Evolutionary conservation across 1,140 invertebrate species (phyloP), one percentile per base, ranked within the genome.

Genomic region (Sminthurinus signatus): DNA sequence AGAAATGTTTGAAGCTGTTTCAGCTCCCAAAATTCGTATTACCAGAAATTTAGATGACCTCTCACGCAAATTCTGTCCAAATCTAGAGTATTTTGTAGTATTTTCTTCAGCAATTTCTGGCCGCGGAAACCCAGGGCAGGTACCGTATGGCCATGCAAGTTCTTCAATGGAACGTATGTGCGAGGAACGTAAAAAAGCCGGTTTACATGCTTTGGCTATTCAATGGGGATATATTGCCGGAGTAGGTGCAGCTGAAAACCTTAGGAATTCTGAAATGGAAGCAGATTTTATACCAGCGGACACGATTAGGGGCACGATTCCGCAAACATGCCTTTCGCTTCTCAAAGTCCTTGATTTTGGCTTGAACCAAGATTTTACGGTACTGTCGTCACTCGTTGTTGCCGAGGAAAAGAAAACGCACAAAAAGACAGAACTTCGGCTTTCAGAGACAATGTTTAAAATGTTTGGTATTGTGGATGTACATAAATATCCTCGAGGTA

Each of bases 171-270:
- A 88, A 75, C 80, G 84, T 62, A 82, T 88, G 55, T 85, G 86
- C 69, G 85, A 87, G 72, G 69, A 76, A 67, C 77, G 85, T 29
- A 75, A 77, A 66, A 74, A 74, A 21, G 77, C 81, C 3, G 83
- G 84, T 2, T 77, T 84, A 1, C 85, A 85, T 5, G 86, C 80
- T 1, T 74, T 86, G 36, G 85, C 85, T 2, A 80, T 88, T 2
- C 84, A 87, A 73, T 88, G 85, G 85, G 85, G 86, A 42, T 84
- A 84, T 32, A 77, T 87, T 50, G 86, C 83, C 52, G 86, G 87
- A 70, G 81, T 83, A 29, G 86, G 86, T 55, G 73, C 87, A 36
- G 32, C 32, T 5, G 32, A 36, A 36, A 36, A 36, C 87, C 51
- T 75, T n/a, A n/a, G n/a, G n/a, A n/a, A n/a, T n/a, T n/a, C n/a